phyloP scores from a whole-genome alignment of 2,113 vertebrate species.

The Aleadryas rufinucha region DNA sequence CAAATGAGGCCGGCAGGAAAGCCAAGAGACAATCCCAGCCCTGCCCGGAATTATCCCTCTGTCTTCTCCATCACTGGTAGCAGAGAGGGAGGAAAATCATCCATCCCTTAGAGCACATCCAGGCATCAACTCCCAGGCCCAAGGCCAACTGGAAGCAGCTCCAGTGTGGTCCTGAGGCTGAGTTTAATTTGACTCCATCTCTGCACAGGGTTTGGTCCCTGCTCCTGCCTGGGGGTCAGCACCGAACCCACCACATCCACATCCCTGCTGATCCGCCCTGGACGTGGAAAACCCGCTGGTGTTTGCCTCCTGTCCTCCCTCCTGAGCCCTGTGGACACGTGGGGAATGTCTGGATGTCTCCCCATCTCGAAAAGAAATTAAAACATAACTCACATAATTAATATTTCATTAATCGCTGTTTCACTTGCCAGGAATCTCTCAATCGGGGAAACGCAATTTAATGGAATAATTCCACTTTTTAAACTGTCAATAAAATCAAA shows the following conservation, averaged over 20 bases:
- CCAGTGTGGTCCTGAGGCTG: not conserved
- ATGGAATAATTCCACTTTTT: conserved; percentile 1
- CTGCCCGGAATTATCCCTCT: not conserved
- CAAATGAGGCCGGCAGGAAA: not conserved
- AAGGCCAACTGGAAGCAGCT: conserved; percentile 4
- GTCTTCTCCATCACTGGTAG: not conserved
- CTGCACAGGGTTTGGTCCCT: not conserved
- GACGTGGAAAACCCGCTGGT: accelerated
- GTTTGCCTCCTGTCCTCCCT: not conserved
- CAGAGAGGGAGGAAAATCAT: not conserved
- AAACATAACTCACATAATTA: not conserved
- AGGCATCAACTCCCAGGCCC: not conserved
- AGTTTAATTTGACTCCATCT: not conserved
- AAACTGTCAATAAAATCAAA: not conserved
- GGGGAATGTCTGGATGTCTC: not conserved
- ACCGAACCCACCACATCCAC: not conserved
- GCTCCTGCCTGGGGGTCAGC: not conserved
- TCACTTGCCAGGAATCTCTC: not conserved
- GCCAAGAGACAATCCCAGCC: not conserved
- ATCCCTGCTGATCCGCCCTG: not conserved
- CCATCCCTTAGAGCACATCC: not conserved
- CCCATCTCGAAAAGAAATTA: not conserved
- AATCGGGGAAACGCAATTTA: not conserved
- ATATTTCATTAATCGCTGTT: not conserved
- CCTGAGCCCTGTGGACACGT: not conserved